Conservation (phyloP, 1,140 invertebrate species). For the Ostrea edulis region DNA sequence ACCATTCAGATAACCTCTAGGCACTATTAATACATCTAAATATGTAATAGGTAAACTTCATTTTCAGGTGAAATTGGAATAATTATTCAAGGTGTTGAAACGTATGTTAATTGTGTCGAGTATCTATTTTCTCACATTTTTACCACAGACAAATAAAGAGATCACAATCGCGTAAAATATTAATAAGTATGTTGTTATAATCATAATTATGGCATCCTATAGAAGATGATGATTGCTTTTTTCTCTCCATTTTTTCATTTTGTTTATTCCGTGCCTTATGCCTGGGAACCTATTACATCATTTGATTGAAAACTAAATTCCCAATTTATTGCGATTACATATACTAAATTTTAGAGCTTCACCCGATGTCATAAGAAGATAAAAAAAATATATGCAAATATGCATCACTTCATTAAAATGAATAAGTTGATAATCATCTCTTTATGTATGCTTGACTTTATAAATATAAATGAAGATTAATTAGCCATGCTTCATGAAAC, state of each 20-base stretch:
- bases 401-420: conserved; percentile 37
- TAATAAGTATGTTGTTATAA: neutral
- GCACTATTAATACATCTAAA: conserved; percentile 28
- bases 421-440: conserved; percentile 10
- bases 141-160: conserved; percentile 27
- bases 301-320: neutral
- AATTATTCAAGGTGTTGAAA: conserved; percentile 32
- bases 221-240: neutral
- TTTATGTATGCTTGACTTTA: neutral
- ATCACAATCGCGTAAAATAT: conserved; percentile 5
- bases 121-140: conserved; percentile 14
- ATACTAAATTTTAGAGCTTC: neutral
- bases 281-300: neutral
- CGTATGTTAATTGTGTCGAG: conserved; percentile 14
- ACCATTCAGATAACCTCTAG: neutral
- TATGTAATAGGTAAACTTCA: conserved; percentile 37
- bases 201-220: neutral
- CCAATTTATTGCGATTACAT: neutral
- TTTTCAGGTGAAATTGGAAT: conserved; percentile 25
- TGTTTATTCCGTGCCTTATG: neutral
- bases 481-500: neutral
- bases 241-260: neutral
- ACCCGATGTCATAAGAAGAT: neutral
- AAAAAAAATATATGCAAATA: conserved; percentile 37
- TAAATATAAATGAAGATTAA: conserved; percentile 31